Conservation (phyloP, 2,113 vertebrate species). For the Solenodon paradoxus region DNA sequence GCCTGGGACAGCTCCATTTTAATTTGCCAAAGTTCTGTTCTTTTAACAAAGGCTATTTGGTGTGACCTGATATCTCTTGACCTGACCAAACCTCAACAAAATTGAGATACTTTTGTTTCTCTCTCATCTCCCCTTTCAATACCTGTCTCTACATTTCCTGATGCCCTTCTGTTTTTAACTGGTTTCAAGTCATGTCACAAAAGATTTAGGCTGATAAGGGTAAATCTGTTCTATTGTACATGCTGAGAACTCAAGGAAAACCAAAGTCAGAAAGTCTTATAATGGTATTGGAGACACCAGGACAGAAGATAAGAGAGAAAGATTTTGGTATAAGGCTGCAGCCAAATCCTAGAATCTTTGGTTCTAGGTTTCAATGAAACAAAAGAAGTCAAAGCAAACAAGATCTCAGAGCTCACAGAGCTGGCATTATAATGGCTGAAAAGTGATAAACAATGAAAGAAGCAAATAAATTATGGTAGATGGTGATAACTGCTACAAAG, state of each 20-base stretch:
- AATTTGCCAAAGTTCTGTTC: conserved; percentile 30
- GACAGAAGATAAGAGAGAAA: not conserved
- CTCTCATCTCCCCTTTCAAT: conserved; percentile 12
- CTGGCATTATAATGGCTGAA: not conserved
- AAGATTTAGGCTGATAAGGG: not conserved
- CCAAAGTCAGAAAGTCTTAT: not conserved
- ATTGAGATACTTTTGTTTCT: conserved; percentile 36
- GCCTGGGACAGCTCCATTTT: not conserved
- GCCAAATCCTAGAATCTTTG: not conserved
- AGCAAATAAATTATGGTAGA: not conserved
- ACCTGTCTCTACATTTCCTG: not conserved
- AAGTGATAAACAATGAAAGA: not conserved
- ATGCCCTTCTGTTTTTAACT: conserved; percentile 11
- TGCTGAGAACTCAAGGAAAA: not conserved
- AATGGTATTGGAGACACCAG: not conserved
- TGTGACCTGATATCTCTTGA: not conserved
- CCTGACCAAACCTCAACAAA: conserved; percentile 19
- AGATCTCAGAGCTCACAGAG: not conserved
- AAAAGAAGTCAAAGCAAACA: not conserved
- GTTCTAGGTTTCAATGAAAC: not conserved
- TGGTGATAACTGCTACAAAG: not conserved
- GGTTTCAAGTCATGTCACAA: conserved; percentile 22
- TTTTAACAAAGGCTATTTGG: conserved; percentile 40
- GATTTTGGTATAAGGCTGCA: not conserved
- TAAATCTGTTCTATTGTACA: not conserved